Conservation (phyloP, 2,888 invertebrate species). For the Labia minor region DNA sequence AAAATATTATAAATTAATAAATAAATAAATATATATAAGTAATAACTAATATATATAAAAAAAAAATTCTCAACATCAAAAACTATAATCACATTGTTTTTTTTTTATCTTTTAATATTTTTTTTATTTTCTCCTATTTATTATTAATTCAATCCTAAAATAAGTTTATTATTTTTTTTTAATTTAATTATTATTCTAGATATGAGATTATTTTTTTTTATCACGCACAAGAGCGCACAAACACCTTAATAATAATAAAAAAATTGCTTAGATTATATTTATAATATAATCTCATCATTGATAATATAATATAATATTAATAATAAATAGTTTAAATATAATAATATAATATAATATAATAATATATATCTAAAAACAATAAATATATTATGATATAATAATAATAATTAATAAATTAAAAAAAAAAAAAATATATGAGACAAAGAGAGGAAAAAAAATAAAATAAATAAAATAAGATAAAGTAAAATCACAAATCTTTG, state of each 20-base stretch:
- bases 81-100: constrained; percentile 13
- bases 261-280: constrained; percentile 1
- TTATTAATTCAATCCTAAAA: not conserved
- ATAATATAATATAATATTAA: not conserved
- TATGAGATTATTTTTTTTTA: constrained; percentile 3
- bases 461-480: too few species aligned
- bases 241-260: constrained; percentile 9
- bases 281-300: not conserved
- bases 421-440: too few species aligned
- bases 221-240: not conserved
- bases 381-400: constrained; percentile 8
- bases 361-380: not conserved
- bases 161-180: not conserved
- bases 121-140: constrained; percentile 13
- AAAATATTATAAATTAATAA: constrained; percentile 3
- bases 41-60: constrained; percentile 4
- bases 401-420: not conserved
- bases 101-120: not conserved
- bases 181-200: constrained; percentile 4
- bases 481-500: constrained; percentile 1
- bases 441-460: too few species aligned
- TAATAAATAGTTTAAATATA: constrained; percentile 13
- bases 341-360: not conserved
- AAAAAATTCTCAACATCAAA: constrained; percentile 13
- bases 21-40: constrained; percentile 15